Evolutionary conservation across 2,113 vertebrate genomes (phyloP), one percentile per base, ranked within the genome.

Genomic region (Sphaerodactylus townsendi): DNA sequence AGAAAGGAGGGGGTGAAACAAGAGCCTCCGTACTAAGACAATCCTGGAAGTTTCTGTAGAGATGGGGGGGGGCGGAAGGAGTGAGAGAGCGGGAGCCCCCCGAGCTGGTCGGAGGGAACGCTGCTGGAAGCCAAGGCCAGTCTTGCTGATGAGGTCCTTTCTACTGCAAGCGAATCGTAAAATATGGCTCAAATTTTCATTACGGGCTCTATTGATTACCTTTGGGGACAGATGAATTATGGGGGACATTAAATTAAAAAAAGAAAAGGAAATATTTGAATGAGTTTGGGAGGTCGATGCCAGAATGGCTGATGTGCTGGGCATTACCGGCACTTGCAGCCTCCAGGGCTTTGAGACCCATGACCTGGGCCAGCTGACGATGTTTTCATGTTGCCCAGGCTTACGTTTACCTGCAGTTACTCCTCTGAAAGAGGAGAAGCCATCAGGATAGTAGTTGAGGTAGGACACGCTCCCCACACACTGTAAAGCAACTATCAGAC

Each of bases 171-270:
- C 93, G 84, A 97, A 91, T 96, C 98, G 95, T 99, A 99, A 99
- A 99, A 98, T 98, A 99, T 97, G 97, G 97, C 98, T 98, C 97
- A 98, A 98, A 97, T 98, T 99, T 99, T 99, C 98, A 99, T 99
- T 99, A 99, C 96, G 96, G 98, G 96, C 97, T 98, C 97, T 99
- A 99, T 99, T 98, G 98, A 99, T 99, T 99, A 99, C 97, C 98
- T 98, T 99, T 98, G 98, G 98, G 97, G 97, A 97, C 95, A 96
- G 96, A 97, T 99, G 98, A 99, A 98, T 98, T 99, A 99, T 97
- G 97, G 97, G 95, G 96, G 96, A 98, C 98, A 98, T 99, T 99
- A 99, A 98, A 98, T 97, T 94, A 94, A 95, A 98, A 97, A 86
- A 96, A 92, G 97, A 98, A 98, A 97, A 96, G 97, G 97, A 98